Evolutionary conservation across 2,797 vertebrate species (phyloP).

Genomic region (Picus viridis): DNA sequence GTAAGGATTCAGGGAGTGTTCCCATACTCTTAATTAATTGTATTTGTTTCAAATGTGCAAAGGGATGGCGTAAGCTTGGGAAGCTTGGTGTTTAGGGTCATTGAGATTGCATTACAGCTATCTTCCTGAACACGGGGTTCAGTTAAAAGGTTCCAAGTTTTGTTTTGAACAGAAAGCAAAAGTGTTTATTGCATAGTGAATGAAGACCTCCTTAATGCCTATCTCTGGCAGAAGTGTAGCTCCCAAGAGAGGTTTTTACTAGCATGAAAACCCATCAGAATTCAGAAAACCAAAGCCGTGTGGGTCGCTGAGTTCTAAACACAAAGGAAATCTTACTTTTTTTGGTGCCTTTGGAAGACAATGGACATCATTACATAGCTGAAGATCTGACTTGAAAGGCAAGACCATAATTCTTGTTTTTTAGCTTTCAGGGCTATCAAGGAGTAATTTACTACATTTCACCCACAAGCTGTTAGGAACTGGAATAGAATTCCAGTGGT

Average conservation of each 20-base stretch:
- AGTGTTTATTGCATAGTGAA: background rate
- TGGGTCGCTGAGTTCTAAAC: background rate
- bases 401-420: background rate
- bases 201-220: background rate
- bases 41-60: background rate
- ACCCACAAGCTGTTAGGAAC: background rate
- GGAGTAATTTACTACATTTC: background rate
- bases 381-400: background rate
- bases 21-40: background rate
- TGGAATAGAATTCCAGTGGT: background rate
- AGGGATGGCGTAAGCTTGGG: background rate
- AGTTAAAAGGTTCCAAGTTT: background rate
- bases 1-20: background rate
- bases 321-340: background rate
- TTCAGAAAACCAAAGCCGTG: no score
- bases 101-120: background rate
- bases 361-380: background rate
- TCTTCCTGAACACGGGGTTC: background rate
- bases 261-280: no score
- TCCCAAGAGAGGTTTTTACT: no score
- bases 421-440: background rate
- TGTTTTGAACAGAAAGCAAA: background rate
- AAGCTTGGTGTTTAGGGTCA: background rate
- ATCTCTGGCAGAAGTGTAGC: no score
- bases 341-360: background rate